Base-by-base conservation (phyloP, 2,113 vertebrate species). In the Silurus asotus region DNA sequence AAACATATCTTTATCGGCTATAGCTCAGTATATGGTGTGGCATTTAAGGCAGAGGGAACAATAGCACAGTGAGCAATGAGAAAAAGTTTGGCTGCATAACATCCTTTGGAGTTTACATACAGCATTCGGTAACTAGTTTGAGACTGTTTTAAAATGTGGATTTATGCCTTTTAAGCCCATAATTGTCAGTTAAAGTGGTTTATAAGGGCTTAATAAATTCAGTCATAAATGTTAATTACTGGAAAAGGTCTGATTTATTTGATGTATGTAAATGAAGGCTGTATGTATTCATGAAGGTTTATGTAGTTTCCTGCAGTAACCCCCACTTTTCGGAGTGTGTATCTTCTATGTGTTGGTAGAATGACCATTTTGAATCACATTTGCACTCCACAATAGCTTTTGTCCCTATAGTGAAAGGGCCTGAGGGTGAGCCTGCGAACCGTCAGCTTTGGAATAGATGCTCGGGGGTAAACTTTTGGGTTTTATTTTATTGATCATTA, bases 1-100 rank as follows among this genome's bases (percentile, higher is more conserved):
- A 88, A 51, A 89, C 85, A 65, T 84, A 87, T 84, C 86, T 88
- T 83, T 83, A 85, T 85, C 85, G 64, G 79, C 77, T 90, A 84
- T 84, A 91, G 88, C 90, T 89, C 90, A 91, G 56, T 80, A 67
- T 67, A 78, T 59, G n/a, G 69, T 51, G 80, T 65, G 84, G 48
- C 8, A 23, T 67, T 56, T n/a, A 51, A 84, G 83, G 75, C 37
- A 62, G 9, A 74, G 70, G 78, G 82, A 87, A 81, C 20, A 48
- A 82, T 82, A 83, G 56, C 86, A 89, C 88, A 87, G 78, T 61
- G 48, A 83, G 69, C 69, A 85, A 37, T 85, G 85, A 70, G 61
- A 89, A 65, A 75, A n/a, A 69, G 67, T 75, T 62, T 74, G 70
- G 83, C 82, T 90, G 56, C 82, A 80, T 67, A 81, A 67, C 56